phyloP scores from a whole-genome alignment of 2,113 vertebrate genomes.

The Neofelis nebulosa region DNA sequence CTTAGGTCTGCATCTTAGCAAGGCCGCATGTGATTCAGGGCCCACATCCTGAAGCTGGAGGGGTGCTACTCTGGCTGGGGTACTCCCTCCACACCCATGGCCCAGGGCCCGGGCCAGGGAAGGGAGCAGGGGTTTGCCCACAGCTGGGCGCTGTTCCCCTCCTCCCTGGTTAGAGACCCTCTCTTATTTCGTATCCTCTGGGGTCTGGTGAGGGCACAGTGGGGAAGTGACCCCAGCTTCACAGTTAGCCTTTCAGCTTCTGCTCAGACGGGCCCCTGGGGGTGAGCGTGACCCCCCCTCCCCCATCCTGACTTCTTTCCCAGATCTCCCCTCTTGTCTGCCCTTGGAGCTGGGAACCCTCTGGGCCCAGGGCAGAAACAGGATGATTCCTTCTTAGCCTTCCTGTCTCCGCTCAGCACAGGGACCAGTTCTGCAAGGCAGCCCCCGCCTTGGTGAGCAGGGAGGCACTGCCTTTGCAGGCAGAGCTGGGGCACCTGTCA shows the following conservation, averaged over 20 bases:
- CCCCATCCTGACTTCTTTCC: not conserved
- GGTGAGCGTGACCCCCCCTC: accelerated
- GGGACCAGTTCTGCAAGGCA: not conserved
- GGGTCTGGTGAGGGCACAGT: not conserved
- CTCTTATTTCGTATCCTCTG: not conserved
- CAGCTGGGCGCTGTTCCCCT: not conserved
- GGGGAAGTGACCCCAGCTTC: not conserved
- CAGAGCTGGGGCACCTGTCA: not conserved
- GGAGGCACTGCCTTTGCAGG: not conserved
- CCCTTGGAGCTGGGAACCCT: not conserved
- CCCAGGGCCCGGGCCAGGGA: not conserved
- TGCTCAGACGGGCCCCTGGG: not conserved
- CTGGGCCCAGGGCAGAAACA: not conserved
- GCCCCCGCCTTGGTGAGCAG: not conserved
- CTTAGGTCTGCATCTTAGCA: not conserved
- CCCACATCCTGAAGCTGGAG: accelerated
- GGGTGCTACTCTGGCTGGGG: accelerated
- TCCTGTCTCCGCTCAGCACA: not conserved
- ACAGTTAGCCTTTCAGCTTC: not conserved
- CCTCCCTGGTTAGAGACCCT: no score
- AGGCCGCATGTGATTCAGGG: not conserved
- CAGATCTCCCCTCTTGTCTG: not conserved
- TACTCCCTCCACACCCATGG: accelerated
- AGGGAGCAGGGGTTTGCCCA: not conserved
- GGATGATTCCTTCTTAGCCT: not conserved